phyloP scores from a whole-genome alignment of 1,140 invertebrate genomes.

The Trichonephila clavata region DNA sequence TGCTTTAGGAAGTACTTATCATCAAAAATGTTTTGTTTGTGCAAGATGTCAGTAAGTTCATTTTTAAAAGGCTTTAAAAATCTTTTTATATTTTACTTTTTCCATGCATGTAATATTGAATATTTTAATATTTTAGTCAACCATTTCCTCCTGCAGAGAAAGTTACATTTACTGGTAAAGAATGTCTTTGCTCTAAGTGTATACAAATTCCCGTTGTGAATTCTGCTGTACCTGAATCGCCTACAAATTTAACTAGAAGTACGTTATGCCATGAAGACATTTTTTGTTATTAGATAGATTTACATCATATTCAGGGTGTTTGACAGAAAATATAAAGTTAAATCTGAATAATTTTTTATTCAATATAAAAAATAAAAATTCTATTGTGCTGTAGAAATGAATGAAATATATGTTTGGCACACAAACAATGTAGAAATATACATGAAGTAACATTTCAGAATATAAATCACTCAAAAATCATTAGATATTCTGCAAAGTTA shows the following conservation, averaged over 20 bases:
- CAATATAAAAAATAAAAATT: too few relatives aligned
- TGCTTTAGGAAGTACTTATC: slow-evolving; percentile 84
- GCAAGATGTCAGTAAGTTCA: slow-evolving; percentile 88
- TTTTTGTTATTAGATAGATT: not conserved
- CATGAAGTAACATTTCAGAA: too few relatives aligned
- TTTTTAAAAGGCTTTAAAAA: not conserved
- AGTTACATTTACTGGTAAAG: slow-evolving; percentile 87
- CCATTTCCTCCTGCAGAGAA: slow-evolving; percentile 87
- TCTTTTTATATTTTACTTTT: not conserved
- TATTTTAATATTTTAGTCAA: slow-evolving; percentile 85
- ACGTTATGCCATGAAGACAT: not conserved
- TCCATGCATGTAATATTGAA: not conserved
- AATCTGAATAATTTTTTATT: not conserved
- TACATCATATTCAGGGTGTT: not conserved
- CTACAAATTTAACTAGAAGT: slow-evolving; percentile 51
- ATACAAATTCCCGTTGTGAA: slow-evolving; percentile 77
- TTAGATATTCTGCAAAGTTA: too few relatives aligned
- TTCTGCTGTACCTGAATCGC: slow-evolving; percentile 45
- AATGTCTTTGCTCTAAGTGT: slow-evolving; percentile 78
- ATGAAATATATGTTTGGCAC: too few relatives aligned
- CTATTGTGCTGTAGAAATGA: too few relatives aligned
- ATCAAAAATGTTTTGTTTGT: slow-evolving; percentile 88
- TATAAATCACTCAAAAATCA: too few relatives aligned
- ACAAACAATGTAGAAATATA: too few relatives aligned
- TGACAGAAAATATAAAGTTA: not conserved